These are phyloP conservation scores for Mirza zaza DNA, from an alignment of 2,113 vertebrate species.

Conservation along the genomic window DNA sequence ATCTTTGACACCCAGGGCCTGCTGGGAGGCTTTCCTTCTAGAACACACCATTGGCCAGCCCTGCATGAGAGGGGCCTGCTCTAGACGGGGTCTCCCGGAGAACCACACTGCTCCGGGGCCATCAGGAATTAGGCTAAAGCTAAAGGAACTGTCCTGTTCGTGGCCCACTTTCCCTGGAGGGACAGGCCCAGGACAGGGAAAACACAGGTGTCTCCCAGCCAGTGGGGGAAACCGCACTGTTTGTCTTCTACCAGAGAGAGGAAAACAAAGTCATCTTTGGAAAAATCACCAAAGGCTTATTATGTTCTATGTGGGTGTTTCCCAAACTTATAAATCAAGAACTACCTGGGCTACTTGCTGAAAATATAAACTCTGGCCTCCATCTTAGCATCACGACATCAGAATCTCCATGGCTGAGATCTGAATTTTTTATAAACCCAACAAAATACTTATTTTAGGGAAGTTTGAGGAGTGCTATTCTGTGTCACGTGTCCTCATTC, in stretches of 20 bases:
- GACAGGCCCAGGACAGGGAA: neutral
- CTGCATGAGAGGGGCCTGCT: neutral
- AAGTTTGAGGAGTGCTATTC: neutral
- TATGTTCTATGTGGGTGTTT: neutral
- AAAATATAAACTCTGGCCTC: slow-evolving; percentile 23
- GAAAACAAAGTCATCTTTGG: neutral
- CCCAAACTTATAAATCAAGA: slow-evolving; percentile 9
- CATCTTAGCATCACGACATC: neutral
- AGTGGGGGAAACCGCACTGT: neutral
- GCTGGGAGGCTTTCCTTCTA: neutral
- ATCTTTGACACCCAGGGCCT: neutral
- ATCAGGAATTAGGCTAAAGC: neutral
- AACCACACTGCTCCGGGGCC: neutral
- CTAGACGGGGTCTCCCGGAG: neutral
- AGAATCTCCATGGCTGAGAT: neutral
- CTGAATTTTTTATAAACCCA: neutral
- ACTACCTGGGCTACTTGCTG: neutral
- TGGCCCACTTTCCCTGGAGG: neutral
- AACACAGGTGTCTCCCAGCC: neutral
- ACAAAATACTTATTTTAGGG: neutral
- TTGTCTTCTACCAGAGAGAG: neutral
- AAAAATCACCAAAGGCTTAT: neutral
- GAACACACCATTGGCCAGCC: neutral
- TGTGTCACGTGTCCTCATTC: neutral
- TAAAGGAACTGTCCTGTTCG: neutral